Percentiles rank a stretch among this genome's conserved stretches.
Conservation (phyloP, 1,140 invertebrate genomes). For the Drosophila ananassae region DNA sequence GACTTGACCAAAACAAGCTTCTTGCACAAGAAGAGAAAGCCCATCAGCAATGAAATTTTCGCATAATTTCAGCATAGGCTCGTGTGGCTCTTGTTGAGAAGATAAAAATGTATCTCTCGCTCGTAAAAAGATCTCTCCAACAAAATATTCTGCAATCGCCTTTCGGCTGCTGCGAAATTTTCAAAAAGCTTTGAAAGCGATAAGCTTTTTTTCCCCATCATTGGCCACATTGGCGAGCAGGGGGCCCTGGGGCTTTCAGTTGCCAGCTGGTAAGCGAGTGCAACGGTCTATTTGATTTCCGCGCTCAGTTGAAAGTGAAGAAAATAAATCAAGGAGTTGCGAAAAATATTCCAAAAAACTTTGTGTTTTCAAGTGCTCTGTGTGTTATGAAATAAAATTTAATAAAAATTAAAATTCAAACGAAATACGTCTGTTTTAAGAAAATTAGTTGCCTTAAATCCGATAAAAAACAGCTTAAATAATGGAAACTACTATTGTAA, state of each 20-base stretch:
- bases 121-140: constrained; percentile 11
- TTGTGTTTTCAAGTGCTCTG: constrained; percentile 13
- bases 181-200: constrained; percentile 31
- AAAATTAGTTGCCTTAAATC: background rate
- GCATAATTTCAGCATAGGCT: constrained; percentile 58
- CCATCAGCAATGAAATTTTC: constrained; percentile 61
- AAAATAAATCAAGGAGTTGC: constrained; percentile 19
- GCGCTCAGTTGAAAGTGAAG: constrained; percentile 35
- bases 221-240: constrained; percentile 27
- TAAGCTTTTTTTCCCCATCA: constrained; percentile 44
- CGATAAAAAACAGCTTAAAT: constrained; percentile 1
- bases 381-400: constrained; percentile 1
- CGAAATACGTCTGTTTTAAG: background rate
- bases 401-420: background rate
- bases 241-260: constrained; percentile 40
- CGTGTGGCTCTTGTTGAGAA: constrained; percentile 10
- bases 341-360: constrained; percentile 2
- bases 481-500: constrained; percentile 72
- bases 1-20: constrained; percentile 33
- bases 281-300: constrained; percentile 49
- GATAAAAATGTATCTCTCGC: constrained; percentile 7
- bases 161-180: constrained; percentile 28
- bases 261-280: constrained; percentile 58
- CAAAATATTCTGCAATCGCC: constrained; percentile 35
- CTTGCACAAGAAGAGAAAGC: constrained; percentile 64